Conservation (phyloP, 1,140 invertebrate species). For the Panulirus ornatus region DNA sequence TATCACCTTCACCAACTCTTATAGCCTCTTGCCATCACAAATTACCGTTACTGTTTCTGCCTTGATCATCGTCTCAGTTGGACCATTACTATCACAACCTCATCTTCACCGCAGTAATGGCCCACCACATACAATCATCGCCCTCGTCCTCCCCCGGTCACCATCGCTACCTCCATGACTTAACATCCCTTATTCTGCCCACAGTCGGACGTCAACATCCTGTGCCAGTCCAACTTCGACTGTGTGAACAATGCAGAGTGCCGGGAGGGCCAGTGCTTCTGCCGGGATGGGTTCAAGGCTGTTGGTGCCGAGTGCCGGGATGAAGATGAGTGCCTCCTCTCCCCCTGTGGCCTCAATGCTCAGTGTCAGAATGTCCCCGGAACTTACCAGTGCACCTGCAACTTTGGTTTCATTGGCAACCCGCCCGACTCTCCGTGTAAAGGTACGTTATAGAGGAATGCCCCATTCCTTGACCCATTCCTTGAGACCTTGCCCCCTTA, state of each 20-base stretch:
- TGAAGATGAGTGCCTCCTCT: conserved; percentile 87
- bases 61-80: too few species aligned
- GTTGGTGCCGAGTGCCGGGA: conserved; percentile 81
- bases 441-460: conserved; percentile 79
- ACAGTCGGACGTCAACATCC: conserved; percentile 86
- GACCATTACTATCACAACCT: too few species aligned
- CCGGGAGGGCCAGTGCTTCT: conserved; percentile 92
- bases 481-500: background rate
- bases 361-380: conserved; percentile 91
- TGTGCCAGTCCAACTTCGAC: conserved; percentile 93
- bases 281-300: conserved; percentile 91
- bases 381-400: conserved; percentile 92
- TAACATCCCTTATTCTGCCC: background rate
- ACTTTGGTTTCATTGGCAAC: conserved; percentile 89
- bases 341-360: conserved; percentile 88
- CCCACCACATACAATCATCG: background rate
- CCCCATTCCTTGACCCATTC: background rate
- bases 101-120: too few species aligned
- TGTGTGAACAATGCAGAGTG: conserved; percentile 95
- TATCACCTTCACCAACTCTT: too few species aligned
- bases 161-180: background rate
- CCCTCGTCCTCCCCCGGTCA: too few species aligned
- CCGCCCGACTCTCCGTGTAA: conserved; percentile 89
- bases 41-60: too few species aligned
- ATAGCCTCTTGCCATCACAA: too few species aligned